A percentile compares a stretch with the other conserved stretches of the same genome.
Conservation (phyloP, 1,140 invertebrate genomes). For the Colletes latitarsis region DNA sequence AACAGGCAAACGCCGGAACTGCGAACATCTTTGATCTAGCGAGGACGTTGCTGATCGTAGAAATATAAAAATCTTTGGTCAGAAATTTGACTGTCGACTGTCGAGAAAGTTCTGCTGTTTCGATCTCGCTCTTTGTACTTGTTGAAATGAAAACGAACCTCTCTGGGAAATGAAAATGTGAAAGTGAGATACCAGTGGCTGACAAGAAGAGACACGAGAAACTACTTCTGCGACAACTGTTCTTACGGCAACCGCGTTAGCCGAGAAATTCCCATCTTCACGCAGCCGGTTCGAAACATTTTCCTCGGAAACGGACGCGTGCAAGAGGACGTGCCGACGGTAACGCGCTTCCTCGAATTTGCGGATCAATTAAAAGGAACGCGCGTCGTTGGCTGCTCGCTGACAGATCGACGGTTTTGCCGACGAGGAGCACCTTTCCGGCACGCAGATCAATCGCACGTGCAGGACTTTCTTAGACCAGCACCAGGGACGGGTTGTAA, state of each 20-base stretch:
- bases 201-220: slow-evolving; percentile 17
- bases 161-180: neutral
- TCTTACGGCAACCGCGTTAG: neutral
- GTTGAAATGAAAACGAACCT: neutral
- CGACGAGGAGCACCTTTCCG: neutral
- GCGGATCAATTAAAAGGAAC: slow-evolving; percentile 43
- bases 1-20: neutral
- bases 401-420: slow-evolving; percentile 37
- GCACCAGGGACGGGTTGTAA: slow-evolving; percentile 19
- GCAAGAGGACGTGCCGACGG: neutral
- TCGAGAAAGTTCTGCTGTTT: no score
- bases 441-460: slow-evolving; percentile 20
- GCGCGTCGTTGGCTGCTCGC: neutral
- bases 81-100: no score
- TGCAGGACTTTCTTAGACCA: slow-evolving; percentile 20
- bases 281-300: neutral
- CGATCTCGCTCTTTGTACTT: no score
- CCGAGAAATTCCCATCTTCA: neutral
- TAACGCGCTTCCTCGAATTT: slow-evolving; percentile 29
- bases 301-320: slow-evolving; percentile 20
- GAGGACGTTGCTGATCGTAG: no score
- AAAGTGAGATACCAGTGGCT: neutral
- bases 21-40: no score
- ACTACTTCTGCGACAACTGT: slow-evolving; percentile 16
- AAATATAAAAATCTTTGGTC: no score